Base-by-base conservation (phyloP, 2,797 vertebrate genomes). In the Diplodus sargus region DNA sequence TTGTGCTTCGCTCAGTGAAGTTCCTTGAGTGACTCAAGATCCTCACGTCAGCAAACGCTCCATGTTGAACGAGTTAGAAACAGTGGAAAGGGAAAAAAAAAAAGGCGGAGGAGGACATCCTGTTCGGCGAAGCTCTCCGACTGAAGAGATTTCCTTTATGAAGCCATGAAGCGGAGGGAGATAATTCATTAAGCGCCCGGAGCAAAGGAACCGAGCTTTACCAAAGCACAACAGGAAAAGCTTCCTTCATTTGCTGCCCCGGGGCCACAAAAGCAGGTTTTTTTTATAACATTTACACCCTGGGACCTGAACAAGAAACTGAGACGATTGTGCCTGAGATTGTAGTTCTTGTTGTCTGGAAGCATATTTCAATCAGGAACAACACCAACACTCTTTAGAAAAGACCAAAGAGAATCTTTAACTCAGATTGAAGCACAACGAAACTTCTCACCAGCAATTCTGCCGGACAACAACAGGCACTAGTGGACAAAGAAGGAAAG, bases 181-280 rank as follows among this genome's bases (percentile, higher is more conserved):
- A 84, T 82, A 57, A 80, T 85, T 92, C 78, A 81, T 86, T 79
- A 78, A 75, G 62, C n/a, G 89, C 80, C 82, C 56, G 52, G 13
- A 87, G 88, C 78, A 57, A 85, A 68, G 58, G 70, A 90, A 81
- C 57, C 23, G 13, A 56, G 67, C 70, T 77, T 74, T 68, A 64
- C 72, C 74, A 68, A 67, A 81, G 83, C 81, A 61, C 79, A 83
- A 83, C 74, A 80, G 74, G 78, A 82, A 84, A 76, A 76, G 76
- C 68, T 81, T 85, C 81, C 59, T 79, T 86, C 62, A 57, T 82
- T 85, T 56, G 54, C 82, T 53, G 76, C 70, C 86, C 42, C 4
- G 4, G n/a, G 79, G 85, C 72, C 74, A 77, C 47, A 63, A 68
- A 78, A 68, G 28, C 56, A 49, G 66, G 62, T 63, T 34, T 34